Percentiles rank a stretch among this genome's conserved stretches.
Conservation (phyloP, 2,797 vertebrate species). For the Manis javanica region DNA sequence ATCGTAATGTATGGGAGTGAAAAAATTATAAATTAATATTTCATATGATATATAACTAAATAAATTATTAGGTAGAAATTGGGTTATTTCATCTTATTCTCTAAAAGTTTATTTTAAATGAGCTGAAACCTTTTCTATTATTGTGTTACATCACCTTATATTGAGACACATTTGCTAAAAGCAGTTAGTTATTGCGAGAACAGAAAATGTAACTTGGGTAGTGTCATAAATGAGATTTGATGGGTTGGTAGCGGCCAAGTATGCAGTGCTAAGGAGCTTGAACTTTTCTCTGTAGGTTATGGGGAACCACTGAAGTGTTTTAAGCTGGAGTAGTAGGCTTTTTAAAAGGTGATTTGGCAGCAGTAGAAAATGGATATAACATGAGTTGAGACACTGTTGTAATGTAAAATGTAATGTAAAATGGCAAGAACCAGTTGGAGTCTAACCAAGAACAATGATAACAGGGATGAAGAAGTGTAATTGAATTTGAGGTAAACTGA, state of each 20-base stretch:
- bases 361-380: neutral
- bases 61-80: neutral
- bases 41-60: neutral
- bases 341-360: neutral
- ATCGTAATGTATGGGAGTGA: neutral
- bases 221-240: neutral
- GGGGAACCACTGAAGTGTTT: neutral
- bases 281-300: neutral
- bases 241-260: neutral
- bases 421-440: neutral
- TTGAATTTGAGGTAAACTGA: neutral
- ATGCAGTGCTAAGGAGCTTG: neutral
- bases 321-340: neutral
- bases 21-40: slow-evolving; percentile 19
- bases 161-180: neutral
- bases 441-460: neutral
- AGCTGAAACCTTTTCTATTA: neutral
- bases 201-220: neutral
- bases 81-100: neutral
- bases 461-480: neutral
- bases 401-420: neutral
- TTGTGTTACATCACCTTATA: neutral
- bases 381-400: neutral
- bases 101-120: slow-evolving; percentile 11
- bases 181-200: neutral